A percentile compares a stretch with the other conserved stretches of the same genome.
phyloP scores from a whole-genome alignment of 2,113 vertebrate species.

The Eulemur rufifrons region DNA sequence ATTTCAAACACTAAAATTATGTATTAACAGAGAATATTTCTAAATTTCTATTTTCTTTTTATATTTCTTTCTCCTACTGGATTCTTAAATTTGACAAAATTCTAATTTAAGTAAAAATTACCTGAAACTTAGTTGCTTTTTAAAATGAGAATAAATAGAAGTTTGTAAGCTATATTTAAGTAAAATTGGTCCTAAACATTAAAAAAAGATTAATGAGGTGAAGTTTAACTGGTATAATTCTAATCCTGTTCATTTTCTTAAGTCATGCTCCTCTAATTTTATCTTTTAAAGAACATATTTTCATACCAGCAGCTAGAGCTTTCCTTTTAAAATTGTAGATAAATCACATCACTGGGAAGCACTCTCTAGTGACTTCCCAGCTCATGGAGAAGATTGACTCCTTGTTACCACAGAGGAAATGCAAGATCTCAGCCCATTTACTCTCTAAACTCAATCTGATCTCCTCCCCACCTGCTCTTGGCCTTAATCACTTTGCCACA shows the following conservation, averaged over 20 bases:
- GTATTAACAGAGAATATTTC: not conserved
- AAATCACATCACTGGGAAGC: not conserved
- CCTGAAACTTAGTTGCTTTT: not conserved
- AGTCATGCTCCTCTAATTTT: not conserved
- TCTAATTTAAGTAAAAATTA: not conserved
- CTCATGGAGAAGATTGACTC: not conserved
- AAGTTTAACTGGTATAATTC: not conserved
- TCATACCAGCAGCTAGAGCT: not conserved
- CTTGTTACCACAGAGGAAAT: not conserved
- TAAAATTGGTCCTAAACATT: not conserved
- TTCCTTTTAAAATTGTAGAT: not conserved
- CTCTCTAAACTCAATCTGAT: not conserved
- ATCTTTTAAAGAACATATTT: not conserved
- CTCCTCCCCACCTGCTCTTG: not conserved
- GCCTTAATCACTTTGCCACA: not conserved
- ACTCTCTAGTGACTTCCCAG: not conserved
- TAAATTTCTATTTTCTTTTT: conserved; percentile 1
- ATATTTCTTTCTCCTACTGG: not conserved
- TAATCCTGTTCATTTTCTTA: not conserved
- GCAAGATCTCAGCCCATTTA: not conserved
- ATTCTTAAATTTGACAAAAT: not conserved
- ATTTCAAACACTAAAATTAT: not conserved
- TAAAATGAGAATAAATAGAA: not conserved
- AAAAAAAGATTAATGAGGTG: not conserved
- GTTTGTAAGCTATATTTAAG: not conserved